Base-by-base conservation (phyloP, 1,140 invertebrate species). In the Trichonephila clavata region DNA sequence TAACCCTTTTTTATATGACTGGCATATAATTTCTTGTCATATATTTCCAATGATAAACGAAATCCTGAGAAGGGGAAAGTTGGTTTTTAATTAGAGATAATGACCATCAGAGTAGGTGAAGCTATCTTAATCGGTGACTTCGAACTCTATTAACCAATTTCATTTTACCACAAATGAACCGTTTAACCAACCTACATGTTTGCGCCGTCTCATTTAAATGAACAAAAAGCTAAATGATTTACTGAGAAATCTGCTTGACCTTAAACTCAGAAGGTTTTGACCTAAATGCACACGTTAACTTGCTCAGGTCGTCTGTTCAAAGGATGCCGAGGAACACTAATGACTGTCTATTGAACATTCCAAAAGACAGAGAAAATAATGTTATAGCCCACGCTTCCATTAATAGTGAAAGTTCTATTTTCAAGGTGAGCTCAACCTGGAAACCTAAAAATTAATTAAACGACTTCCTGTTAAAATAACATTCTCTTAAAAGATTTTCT, bases 211-310 rank as follows among this genome's bases (percentile, higher is more conserved):
- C 68, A 39, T 32, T 77, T 27, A 32, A 77, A 77, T 32, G 24
- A 50, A 8, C 32, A 18, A 10, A 89, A 65, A 65, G 43, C 18
- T n/a, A 87, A 65, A 27, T 43, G 14, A 84, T 59, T 13, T 59
- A 21, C 61, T 43, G 63, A 87, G 86, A 61, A 89, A 65, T 39
- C 39, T 68, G 63, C 65, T 89, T 89, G 60, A 90, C 68, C 89
- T 90, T 90, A 81, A 90, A 90, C 89, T 90, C 71, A n/a, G 18
- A 63, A 80, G 89, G 89, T 90, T 90, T 90, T 90, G 89, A 90
- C 89, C 89, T 90, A 90, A 80, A 90, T 90, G 68, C 68, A 81
- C 89, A 63, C 83, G 71, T 81, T 90, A 80, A 90, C 68, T 20
- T 57, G 32, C 43, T 65, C 87, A 89, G 60, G 87, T 68, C n/a